Base-by-base conservation (phyloP, 1,140 invertebrate species). In the Eumaeus atala region DNA sequence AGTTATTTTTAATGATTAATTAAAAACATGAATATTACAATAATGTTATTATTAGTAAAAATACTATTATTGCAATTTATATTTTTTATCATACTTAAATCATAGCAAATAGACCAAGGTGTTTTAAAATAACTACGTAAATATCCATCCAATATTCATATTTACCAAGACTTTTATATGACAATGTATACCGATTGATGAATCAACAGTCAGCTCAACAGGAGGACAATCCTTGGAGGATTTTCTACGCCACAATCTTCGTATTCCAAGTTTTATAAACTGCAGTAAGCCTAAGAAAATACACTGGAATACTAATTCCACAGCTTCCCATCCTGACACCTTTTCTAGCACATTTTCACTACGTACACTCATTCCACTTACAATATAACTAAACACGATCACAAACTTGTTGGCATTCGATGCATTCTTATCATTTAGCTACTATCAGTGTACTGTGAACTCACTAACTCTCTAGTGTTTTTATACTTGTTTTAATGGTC, bases 101-200 rank as follows among this genome's bases (percentile, higher is more conserved):
- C 21, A 28, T 28, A 28, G 6, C 21, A 28, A 2, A 2, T 28
- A 28, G 21, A 28, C 2, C 21, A 28, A 28, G 21, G 21, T 28
- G 21, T 28, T 28, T 36, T 37, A n/a, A n/a, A n/a, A n/a, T n/a
- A n/a, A n/a, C n/a, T n/a, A 28, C 33, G 10, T 34, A 33, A 7
- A 40, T 14, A 17, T 21, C 12, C 18, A 37, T n/a, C n/a, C n/a
- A n/a, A n/a, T n/a, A n/a, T n/a, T n/a, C 12, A 28, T 47, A 59
- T 58, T 51, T 58, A 86, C 83, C 79, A 76, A 74, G 50, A 87
- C 69, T 80, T 82, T 84, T 5, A 87, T 84, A 58, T 82, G 81
- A 34, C 77, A 87, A 60, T 87, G 83, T 18, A 72, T 74, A 9
- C 83, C 83, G 11, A 87, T 67, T 18, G 79, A 80, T 0, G 81